Base-by-base conservation (phyloP, 2,888 invertebrate genomes). In the Calliopum simillimum region DNA sequence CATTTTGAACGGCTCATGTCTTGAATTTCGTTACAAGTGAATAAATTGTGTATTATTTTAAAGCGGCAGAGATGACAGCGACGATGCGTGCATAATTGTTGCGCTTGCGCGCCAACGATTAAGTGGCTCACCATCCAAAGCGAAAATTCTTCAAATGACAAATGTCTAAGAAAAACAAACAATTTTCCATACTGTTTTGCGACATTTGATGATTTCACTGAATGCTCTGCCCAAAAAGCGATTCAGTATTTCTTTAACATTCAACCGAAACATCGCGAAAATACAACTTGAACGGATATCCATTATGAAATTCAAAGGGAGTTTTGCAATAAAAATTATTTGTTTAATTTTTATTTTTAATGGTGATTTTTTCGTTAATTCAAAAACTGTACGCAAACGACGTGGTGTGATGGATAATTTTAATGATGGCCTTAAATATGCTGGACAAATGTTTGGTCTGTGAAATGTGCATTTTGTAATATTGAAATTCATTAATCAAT, bases 371-470 rank as follows among this genome's bases (percentile, higher is more conserved):
- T 19, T n/a, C 33, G 59, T 49, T 49, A 46, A 71, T 13, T 74
- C 71, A 4, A 79, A 79, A 68, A 73, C 65, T 12, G 16, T 77
- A 4, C 61, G 70, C 25, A 76, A 78, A 62, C 79, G 82, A 62
- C 79, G 82, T 11, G 84, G 81, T 3, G 79, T 86, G 1, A 81
- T 85, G 78, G 85, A 86, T 46, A 84, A 85, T 71, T 78, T 85
- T 1, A 81, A 81, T 53, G 82, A 81, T 76, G 84, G 86, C 14
- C 71, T 86, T 0, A 85, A 84, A 73, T 75, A 80, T 71, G 85
- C 85, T 3, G 85, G 85, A 0, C 83, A 86, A 79, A 84, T 86
- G 81, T 80, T 86, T 75, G 85, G 82, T 82, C 77, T 72, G 68
- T 63, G 6, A 5, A 59, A 23, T 23, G 13, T 2, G 12, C 11